phyloP scores from a whole-genome alignment of 2,797 vertebrate genomes.

The Perdix hodgsoniae region DNA sequence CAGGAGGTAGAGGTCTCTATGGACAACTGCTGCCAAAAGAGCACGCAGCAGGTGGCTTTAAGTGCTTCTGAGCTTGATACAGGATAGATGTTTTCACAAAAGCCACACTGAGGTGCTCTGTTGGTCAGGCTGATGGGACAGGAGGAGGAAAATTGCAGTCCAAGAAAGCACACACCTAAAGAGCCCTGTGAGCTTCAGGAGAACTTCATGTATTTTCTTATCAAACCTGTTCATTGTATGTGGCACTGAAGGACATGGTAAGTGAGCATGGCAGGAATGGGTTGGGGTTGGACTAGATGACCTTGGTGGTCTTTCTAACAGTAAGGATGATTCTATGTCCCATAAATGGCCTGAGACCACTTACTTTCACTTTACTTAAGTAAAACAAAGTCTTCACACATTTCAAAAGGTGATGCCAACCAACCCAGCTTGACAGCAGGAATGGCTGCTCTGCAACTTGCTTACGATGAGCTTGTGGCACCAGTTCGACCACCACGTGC shows the following conservation, averaged over 20 bases:
- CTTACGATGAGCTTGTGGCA: not conserved
- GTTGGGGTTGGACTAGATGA: no score
- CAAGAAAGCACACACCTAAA: not conserved
- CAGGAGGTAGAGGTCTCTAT: accelerated
- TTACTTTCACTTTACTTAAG: not conserved
- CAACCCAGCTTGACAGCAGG: not conserved
- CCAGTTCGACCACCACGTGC: accelerated
- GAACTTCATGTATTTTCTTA: not conserved
- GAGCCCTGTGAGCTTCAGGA: not conserved
- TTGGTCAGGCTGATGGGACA: not conserved
- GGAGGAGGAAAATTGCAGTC: not conserved
- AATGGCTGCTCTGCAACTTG: accelerated
- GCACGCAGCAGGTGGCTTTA: not conserved
- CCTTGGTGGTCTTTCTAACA: no score
- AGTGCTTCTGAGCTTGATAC: not conserved
- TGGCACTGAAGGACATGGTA: no score
- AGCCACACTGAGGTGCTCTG: accelerated
- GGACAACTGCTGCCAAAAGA: not conserved
- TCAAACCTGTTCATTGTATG: not conserved
- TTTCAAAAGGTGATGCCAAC: not conserved
- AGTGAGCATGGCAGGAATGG: no score
- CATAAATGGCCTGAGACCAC: not conserved
- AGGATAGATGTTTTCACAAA: not conserved
- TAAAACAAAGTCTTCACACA: not conserved
- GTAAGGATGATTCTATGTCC: not conserved